Percentiles rank a stretch among this genome's conserved stretches.
These are phyloP conservation scores for Galemys pyrenaicus DNA, from an alignment of 2,113 vertebrate species.

Conservation along the genomic window DNA sequence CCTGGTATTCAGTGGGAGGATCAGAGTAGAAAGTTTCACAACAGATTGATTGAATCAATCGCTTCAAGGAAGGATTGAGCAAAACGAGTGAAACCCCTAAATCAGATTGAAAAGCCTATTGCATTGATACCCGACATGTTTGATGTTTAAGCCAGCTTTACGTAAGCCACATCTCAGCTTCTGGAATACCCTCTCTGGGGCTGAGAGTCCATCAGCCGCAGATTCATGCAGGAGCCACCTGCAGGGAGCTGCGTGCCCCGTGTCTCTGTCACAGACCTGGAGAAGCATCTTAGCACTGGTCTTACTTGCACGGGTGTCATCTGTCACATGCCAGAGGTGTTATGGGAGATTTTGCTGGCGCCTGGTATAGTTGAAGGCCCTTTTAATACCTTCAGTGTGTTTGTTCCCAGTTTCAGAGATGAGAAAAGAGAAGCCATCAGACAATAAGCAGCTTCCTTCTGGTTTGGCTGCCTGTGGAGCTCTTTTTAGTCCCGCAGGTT, in stretches of 20 bases:
- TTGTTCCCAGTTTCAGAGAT: not conserved
- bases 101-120: slow-evolving; percentile 62
- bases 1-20: not conserved
- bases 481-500: not conserved
- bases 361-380: not conserved
- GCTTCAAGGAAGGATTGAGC: slow-evolving; percentile 43
- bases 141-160: slow-evolving; percentile 69
- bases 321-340: not conserved
- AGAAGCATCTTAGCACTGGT: not conserved
- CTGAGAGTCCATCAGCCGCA: not conserved
- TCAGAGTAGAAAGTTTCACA: slow-evolving; percentile 39
- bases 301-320: not conserved
- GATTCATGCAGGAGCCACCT: not conserved
- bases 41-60: slow-evolving; percentile 18
- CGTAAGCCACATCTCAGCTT: not conserved
- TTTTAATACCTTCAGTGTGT: not conserved
- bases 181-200: slow-evolving; percentile 25
- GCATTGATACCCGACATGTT: slow-evolving; percentile 44
- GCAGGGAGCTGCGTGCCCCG: not conserved
- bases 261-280: not conserved
- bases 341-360: not conserved
- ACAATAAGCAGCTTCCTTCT: not conserved
- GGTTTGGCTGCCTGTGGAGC: not conserved
- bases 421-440: not conserved
- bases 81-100: slow-evolving; percentile 46